Base-by-base conservation (phyloP, 2,888 invertebrate species). In the Tenthredo distinguenda region DNA sequence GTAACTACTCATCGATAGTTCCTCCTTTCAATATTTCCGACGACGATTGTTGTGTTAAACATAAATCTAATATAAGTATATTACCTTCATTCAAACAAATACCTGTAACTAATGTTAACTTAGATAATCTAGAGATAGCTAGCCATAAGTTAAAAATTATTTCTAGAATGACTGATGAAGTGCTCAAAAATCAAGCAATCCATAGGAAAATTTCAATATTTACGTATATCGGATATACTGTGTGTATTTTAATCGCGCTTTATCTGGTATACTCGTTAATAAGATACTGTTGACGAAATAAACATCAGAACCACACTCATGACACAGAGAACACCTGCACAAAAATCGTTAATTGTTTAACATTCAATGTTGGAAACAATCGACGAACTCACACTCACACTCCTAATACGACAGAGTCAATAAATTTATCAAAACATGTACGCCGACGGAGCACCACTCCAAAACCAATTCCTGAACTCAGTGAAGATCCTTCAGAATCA, bases 121-220 rank as follows among this genome's bases (percentile, higher is more conserved):
- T 74, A 21, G 74, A 74, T 74, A 43, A 74, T 47, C 9, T 47
- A 74, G 43, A 74, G 4, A 74, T 74, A 74, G 74, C 74, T 74
- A 43, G 74, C 43, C 74, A 74, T 74, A 74, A 74, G 74, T 47
- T 74, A 10, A 43, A 7, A 0, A 74, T 47, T 4, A 74, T 74
- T 0, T 74, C 74, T 3, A 43, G 1, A n/a, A 74, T 74, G 43
- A 21, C 74, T 0, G 74, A 74, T 4, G 74, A 74, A 43, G 47
- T 74, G 1, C 1, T 74, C 18, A 43, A n/a, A 47, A 43, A 37
- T 74, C 3, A 7, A n/a, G 43, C 43, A 0, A 7, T 74, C 12
- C 43, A 74, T 21, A 74, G 21, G 74, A 74, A 21, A 43, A 74
- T 21, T 43, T 43, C 74, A 0, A 74, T 74, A 5, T 74, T 74